Base-by-base conservation (phyloP, 1,140 invertebrate genomes). In the Drosophila busckii region DNA sequence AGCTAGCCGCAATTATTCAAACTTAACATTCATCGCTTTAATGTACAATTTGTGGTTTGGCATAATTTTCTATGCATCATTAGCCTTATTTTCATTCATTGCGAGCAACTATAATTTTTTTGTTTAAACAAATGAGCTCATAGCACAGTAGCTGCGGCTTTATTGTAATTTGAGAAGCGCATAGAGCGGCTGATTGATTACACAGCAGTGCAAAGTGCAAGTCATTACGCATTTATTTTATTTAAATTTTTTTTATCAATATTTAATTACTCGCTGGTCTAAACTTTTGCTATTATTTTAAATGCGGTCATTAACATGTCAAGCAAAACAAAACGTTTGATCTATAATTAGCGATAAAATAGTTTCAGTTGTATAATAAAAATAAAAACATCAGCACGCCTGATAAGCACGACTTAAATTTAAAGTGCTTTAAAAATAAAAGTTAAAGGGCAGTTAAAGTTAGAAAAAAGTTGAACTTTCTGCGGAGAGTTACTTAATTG, bases 251-350 rank as follows among this genome's bases (percentile, higher is more conserved):
- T 23, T 25, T 3, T n/a, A 9, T 26, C 4, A 31, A 46, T 0
- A 13, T 66, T 83, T 80, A 80, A 80, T 80, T 75, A 53, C 65
- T n/a, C n/a, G n/a, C n/a, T n/a, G n/a, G n/a, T n/a, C n/a, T n/a
- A n/a, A n/a, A n/a, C n/a, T n/a, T n/a, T n/a, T 44, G 75, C 25
- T 50, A 83, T 82, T 82, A 80, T 83, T 76, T 58, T 23, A 12
- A 66, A 41, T 45, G 75, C 69, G 75, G 75, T 80, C 75, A 80
- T 80, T 80, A 70, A 80, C 75, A 80, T 82, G 61, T 70, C 10
- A 23, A 28, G 29, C 28, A 32, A 40, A 49, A 12, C 38, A 49
- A 34, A 70, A 50, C 22, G n/a, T 53, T 38, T 69, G 69, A 80
- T 80, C 69, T 58, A 40, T 53, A 45, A 59, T 61, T 54, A 80